phyloP scores from a whole-genome alignment of 2,888 invertebrate genomes.

The Ceriagrion tenellum region DNA sequence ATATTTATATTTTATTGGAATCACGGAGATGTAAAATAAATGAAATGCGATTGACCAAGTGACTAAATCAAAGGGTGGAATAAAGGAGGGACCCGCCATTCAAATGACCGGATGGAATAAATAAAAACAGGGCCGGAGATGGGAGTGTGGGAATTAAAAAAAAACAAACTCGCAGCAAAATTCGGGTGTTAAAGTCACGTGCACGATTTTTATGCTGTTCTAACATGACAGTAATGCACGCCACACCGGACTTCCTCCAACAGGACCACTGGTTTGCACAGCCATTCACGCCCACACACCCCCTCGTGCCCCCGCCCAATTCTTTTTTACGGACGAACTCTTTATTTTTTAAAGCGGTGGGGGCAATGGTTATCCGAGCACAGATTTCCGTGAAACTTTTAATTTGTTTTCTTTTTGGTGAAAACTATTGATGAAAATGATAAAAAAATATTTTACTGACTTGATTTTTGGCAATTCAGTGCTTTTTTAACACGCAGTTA shows the following conservation, averaged over 20 bases:
- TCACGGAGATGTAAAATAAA: not conserved
- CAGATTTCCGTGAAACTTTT: no score
- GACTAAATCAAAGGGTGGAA: not conserved
- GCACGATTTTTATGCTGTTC: not conserved
- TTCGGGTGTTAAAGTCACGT: not conserved
- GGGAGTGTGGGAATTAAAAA: not conserved
- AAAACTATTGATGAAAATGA: no score
- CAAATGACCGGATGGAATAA: not conserved
- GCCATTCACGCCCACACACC: not conserved
- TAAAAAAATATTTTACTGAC: no score
- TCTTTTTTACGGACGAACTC: no score
- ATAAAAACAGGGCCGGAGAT: no score
- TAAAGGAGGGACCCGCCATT: not conserved
- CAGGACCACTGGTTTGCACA: not conserved
- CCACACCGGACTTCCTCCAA: not conserved
- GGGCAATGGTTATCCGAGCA: no score
- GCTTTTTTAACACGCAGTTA: no score
- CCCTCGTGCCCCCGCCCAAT: no score
- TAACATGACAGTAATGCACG: conserved; percentile 16
- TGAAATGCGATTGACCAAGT: not conserved
- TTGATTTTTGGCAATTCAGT: no score
- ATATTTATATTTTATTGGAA: not conserved
- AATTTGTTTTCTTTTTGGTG: no score
- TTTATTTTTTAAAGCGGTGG: no score
- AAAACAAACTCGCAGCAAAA: not conserved